These are phyloP conservation scores for Cyclargus thomasi DNA, from an alignment of 1,140 invertebrate species.

Conservation along the genomic window DNA sequence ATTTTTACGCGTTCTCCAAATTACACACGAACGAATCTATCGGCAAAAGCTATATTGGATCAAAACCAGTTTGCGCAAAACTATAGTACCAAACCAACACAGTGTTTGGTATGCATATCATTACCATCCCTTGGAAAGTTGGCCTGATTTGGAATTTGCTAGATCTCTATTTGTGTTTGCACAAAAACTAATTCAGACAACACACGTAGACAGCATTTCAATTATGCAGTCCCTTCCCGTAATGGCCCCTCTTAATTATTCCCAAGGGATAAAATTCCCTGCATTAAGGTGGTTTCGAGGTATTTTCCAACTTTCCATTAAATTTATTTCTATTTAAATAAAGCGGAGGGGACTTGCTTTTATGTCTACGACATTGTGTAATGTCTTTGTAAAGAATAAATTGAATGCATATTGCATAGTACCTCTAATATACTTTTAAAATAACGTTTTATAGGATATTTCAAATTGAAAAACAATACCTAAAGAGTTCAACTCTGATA, in stretches of 20 bases:
- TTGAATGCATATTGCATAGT: no score
- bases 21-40: no score
- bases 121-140: not conserved
- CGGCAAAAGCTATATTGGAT: no score
- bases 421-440: no score
- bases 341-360: not conserved
- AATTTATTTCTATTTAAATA: not conserved
- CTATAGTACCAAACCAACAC: no score
- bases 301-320: not conserved
- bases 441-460: no score
- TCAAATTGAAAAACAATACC: no score
- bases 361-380: not conserved
- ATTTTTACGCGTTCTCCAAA: no score
- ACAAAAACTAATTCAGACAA: slow-evolving; percentile 11
- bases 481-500: no score
- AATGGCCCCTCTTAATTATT: slow-evolving; percentile 10
- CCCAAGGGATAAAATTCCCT: not conserved
- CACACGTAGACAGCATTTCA: slow-evolving; percentile 13
- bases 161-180: not conserved
- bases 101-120: no score
- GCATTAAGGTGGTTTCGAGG: slow-evolving; percentile 11
- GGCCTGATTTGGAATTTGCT: not conserved
- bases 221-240: slow-evolving; percentile 10
- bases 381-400: not conserved
- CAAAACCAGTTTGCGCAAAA: no score